Evolutionary conservation across 2,113 vertebrate genomes (phyloP).

Genomic region (Archocentrus centrarchus): DNA sequence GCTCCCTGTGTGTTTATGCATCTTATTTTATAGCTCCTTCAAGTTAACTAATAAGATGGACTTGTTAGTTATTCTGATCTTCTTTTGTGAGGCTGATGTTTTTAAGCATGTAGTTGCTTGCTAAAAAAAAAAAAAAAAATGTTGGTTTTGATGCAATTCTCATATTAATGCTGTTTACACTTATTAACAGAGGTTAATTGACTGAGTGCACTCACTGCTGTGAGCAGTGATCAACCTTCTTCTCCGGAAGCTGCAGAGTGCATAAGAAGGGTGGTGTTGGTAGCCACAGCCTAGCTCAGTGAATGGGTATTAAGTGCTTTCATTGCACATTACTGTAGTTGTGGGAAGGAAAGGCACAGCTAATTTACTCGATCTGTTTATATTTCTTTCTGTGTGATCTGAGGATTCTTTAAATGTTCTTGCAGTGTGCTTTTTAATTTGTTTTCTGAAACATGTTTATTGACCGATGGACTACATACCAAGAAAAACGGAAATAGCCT

Average conservation of each 20-base stretch:
- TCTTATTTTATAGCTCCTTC: not conserved
- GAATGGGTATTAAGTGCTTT: not conserved
- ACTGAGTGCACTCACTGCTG: not conserved
- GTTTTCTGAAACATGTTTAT: not conserved
- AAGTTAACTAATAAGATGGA: not conserved
- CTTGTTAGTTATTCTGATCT: not conserved
- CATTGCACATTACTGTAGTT: not conserved
- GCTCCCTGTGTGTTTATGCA: not conserved
- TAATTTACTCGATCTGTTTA: not conserved
- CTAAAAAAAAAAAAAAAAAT: not conserved
- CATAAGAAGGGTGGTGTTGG: not conserved
- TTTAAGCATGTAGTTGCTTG: not conserved
- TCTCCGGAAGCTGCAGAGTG: not conserved
- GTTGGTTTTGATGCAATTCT: not conserved
- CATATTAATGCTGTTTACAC: not conserved
- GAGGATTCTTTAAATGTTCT: not conserved
- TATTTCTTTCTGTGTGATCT: conserved; percentile 2
- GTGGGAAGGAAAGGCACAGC: not conserved
- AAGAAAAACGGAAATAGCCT: not conserved
- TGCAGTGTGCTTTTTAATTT: not conserved
- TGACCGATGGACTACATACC: not conserved
- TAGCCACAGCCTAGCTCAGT: not conserved
- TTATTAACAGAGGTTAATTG: not conserved
- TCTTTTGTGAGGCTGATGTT: not conserved
- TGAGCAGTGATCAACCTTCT: not conserved